These are phyloP conservation scores for Clarias fuscus DNA, from an alignment of 2,797 vertebrate species.

Conservation along the genomic window DNA sequence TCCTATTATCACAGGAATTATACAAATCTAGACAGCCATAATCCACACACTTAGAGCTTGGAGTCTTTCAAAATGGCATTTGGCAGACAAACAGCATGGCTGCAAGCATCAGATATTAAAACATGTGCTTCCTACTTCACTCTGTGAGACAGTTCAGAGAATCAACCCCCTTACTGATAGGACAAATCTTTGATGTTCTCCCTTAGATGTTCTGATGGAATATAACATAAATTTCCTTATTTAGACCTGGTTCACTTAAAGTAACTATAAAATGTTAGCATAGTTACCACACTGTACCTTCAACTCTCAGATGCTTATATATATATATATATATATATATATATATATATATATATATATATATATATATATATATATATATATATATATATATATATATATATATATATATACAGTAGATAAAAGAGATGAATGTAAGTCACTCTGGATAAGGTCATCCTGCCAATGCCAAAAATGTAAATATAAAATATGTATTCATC, in stretches of 20 bases:
- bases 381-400: too few relatives aligned
- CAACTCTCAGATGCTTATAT: too few relatives aligned
- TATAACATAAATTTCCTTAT: not conserved
- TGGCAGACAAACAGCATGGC: slow-evolving; percentile 62
- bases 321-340: too few relatives aligned
- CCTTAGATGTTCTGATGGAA: not conserved
- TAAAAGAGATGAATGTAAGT: too few relatives aligned
- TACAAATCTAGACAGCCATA: slow-evolving; percentile 76
- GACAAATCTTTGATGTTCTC: slow-evolving; percentile 2
- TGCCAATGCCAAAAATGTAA: too few relatives aligned
- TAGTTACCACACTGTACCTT: too few relatives aligned
- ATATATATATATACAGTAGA: too few relatives aligned
- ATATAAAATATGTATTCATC: too few relatives aligned
- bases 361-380: too few relatives aligned
- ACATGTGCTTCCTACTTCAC: slow-evolving; percentile 15
- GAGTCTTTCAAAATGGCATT: slow-evolving; percentile 68
- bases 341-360: too few relatives aligned
- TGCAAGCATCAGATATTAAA: slow-evolving; percentile 50
- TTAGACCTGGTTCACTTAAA: not conserved
- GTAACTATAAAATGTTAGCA: not conserved
- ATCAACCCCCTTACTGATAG: not conserved
- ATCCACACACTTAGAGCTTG: slow-evolving; percentile 73
- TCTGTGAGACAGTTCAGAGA: slow-evolving; percentile 11
- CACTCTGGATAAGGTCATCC: too few relatives aligned
- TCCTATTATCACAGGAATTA: slow-evolving; percentile 80